Evolutionary conservation across 2,797 vertebrate genomes (phyloP).

Genomic region (Onychomys torridus): DNA sequence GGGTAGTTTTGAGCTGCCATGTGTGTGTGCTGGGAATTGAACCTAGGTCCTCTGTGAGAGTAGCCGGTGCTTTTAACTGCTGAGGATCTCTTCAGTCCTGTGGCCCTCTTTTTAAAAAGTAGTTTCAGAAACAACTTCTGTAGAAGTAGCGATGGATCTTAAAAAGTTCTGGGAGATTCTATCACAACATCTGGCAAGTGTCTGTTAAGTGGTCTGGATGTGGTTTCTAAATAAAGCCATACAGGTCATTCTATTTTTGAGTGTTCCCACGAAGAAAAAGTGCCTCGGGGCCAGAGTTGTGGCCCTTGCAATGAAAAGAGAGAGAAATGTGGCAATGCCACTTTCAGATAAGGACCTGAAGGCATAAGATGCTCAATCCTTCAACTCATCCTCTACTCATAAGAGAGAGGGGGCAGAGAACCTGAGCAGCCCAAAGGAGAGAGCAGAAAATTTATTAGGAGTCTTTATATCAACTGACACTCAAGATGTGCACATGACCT

Average conservation of each 20-base stretch:
- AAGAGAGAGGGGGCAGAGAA: neutral
- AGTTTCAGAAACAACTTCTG: neutral
- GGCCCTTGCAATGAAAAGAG: neutral
- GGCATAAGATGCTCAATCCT: neutral
- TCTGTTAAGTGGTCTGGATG: slow-evolving; percentile 44
- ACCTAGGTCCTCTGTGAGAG: neutral
- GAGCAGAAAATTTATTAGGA: neutral
- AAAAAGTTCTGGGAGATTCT: slow-evolving; percentile 43
- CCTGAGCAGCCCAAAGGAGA: neutral
- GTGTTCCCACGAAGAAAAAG: neutral
- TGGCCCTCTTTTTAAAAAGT: neutral
- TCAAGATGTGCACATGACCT: neutral
- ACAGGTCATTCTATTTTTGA: slow-evolving; percentile 12
- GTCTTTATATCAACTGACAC: neutral
- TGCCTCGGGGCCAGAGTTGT: neutral
- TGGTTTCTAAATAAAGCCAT: slow-evolving; percentile 39
- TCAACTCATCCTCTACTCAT: neutral
- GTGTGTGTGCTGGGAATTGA: neutral
- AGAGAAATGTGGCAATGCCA: neutral
- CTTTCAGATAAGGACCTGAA: neutral
- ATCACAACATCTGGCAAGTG: neutral
- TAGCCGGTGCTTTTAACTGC: neutral
- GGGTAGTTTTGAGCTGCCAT: too few species aligned
- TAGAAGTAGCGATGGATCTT: neutral
- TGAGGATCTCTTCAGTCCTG: neutral